Evolutionary conservation across 2,888 invertebrate species (phyloP).

Genomic region (Catocala fraxini): DNA sequence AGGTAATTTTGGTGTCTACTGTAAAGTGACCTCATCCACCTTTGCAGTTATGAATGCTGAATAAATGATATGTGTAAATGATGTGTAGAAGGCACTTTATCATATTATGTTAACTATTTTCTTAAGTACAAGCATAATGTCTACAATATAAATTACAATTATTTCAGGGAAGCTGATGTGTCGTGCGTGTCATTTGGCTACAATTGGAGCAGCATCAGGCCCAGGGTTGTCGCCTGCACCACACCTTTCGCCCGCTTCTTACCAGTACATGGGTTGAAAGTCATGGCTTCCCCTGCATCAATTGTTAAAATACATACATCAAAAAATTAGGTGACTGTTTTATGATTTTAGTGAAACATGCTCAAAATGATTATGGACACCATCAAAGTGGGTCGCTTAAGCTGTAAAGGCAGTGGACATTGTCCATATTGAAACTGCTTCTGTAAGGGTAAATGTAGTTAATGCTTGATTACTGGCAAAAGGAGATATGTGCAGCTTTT

Average conservation of each 20-base stretch:
- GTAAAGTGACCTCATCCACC: too few species aligned
- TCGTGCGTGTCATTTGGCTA: slow-evolving; percentile 96
- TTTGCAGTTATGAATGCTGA: too few species aligned
- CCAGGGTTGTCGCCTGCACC: slow-evolving; percentile 92
- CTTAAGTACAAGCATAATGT: background rate
- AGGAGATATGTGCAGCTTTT: too few species aligned
- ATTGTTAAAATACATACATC: slow-evolving; percentile 30
- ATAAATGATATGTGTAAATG: too few species aligned
- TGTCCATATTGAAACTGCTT: too few species aligned
- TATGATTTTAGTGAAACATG: slow-evolving; percentile 38
- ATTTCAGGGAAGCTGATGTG: slow-evolving; percentile 95
- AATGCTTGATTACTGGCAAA: too few species aligned
- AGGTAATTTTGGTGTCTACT: too few species aligned
- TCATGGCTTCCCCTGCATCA: slow-evolving; percentile 40
- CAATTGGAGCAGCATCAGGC: slow-evolving; percentile 90
- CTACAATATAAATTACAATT: slow-evolving; percentile 8
- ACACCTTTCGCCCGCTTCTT: slow-evolving; percentile 93
- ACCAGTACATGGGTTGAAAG: slow-evolving; percentile 93
- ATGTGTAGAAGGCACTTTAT: too few species aligned
- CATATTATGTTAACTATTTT: background rate
- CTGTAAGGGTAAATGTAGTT: too few species aligned
- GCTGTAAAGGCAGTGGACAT: background rate
- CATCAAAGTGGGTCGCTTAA: background rate
- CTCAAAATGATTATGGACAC: slow-evolving; percentile 38
- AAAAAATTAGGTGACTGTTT: slow-evolving; percentile 31